Evolutionary conservation across 2,797 vertebrate genomes (phyloP).

Genomic region (Nyctalus aviator): DNA sequence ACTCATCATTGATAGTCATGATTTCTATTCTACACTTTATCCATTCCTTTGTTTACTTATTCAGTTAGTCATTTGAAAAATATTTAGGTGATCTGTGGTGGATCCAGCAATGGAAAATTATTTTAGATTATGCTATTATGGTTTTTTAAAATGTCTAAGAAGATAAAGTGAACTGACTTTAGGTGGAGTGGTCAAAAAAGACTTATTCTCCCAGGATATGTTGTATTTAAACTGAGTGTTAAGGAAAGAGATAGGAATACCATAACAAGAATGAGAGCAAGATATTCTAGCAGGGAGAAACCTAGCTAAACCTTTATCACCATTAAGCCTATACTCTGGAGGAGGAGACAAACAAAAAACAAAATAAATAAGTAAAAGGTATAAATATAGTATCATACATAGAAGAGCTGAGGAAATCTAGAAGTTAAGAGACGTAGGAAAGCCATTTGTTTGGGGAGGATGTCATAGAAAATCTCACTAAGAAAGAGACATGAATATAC

Average conservation of each 20-base stretch:
- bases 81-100: background rate
- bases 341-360: background rate
- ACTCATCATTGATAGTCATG: background rate
- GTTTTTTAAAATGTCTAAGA: background rate
- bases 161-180: background rate
- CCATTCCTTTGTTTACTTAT: background rate
- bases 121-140: background rate
- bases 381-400: background rate
- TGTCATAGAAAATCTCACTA: background rate
- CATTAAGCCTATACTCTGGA: background rate
- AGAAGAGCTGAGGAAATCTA: background rate
- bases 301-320: background rate
- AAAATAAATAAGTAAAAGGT: background rate
- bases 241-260: background rate
- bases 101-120: background rate
- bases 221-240: background rate
- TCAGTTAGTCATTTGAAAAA: conserved; percentile 19
- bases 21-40: background rate
- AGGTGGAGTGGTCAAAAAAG: background rate
- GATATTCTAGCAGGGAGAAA: background rate
- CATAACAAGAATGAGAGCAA: background rate
- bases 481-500: background rate
- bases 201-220: background rate
- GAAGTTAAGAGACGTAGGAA: background rate
- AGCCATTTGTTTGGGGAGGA: background rate